Evolutionary conservation across 2,888 invertebrate species (phyloP).

Genomic region (Pristionchus mayeri): DNA sequence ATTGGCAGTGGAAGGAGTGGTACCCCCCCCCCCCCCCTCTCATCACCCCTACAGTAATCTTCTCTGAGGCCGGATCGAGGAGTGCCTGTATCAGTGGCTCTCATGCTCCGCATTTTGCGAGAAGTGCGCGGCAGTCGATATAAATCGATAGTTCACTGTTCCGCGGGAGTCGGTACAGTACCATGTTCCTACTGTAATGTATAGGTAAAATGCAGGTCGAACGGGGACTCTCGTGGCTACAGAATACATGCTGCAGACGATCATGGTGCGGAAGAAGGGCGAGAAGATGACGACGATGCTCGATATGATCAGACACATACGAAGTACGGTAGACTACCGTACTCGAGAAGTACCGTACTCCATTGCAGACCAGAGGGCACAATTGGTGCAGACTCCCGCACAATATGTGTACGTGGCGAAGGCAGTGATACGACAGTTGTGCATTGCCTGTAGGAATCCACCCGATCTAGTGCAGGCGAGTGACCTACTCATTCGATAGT

Average conservation of each 20-base stretch:
- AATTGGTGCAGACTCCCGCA: slow-evolving; percentile 55
- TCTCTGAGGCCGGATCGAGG: slow-evolving; percentile 15
- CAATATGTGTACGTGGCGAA: slow-evolving; percentile 26
- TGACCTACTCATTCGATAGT: neutral
- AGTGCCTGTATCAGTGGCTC: neutral
- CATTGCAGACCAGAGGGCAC: slow-evolving; percentile 56
- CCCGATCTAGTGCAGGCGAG: neutral
- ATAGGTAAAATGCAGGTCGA: neutral
- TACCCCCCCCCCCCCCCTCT: too few species aligned
- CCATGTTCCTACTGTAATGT: neutral
- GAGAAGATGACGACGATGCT: neutral
- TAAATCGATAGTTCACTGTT: slow-evolving; percentile 18
- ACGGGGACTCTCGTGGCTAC: slow-evolving; percentile 1
- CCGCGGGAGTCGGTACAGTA: slow-evolving; percentile 33
- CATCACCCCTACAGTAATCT: neutral
- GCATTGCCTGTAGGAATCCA: neutral
- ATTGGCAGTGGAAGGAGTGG: slow-evolving; percentile 37
- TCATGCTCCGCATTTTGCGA: slow-evolving; percentile 3
- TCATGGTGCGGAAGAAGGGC: slow-evolving; percentile 1
- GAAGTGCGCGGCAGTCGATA: slow-evolving; percentile 2
- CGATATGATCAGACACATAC: slow-evolving; percentile 22
- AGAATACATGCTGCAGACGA: slow-evolving; percentile 27
- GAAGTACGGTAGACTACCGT: neutral
- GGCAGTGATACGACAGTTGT: slow-evolving; percentile 6
- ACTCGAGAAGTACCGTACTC: neutral